Evolutionary conservation across 2,797 vertebrate species (phyloP).

Genomic region (Typhlichthys eigenmanni): DNA sequence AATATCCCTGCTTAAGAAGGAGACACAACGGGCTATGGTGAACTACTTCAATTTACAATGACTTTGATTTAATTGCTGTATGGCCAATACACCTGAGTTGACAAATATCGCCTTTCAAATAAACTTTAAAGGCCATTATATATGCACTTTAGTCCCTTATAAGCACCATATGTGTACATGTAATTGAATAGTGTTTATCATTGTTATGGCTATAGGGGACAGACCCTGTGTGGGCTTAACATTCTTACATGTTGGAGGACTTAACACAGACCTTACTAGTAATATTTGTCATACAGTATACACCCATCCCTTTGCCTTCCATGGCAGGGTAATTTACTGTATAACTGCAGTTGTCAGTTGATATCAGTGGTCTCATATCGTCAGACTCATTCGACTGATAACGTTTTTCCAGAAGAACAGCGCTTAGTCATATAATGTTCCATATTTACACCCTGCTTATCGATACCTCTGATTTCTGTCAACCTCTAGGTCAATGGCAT

Average conservation of each 20-base stretch:
- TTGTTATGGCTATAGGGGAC: no score
- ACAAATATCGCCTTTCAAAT: no score
- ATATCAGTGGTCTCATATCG: slow-evolving; percentile 12
- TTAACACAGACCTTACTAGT: no score
- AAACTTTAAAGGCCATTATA: no score
- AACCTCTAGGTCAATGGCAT: slow-evolving; percentile 78
- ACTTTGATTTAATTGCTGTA: no score
- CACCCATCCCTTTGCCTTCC: neutral
- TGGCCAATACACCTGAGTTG: no score
- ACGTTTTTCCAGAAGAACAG: slow-evolving; percentile 27
- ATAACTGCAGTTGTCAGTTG: slow-evolving; percentile 4
- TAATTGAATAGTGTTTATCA: no score
- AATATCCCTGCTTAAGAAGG: slow-evolving; percentile 69
- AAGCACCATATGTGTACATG: no score
- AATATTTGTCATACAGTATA: no score
- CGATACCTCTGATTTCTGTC: slow-evolving; percentile 16
- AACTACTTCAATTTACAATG: slow-evolving; percentile 32
- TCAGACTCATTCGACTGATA: slow-evolving; percentile 19
- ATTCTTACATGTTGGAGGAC: no score
- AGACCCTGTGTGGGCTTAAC: no score
- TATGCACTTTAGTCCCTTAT: no score
- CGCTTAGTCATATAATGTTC: slow-evolving; percentile 19
- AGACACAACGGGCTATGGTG: slow-evolving; percentile 78
- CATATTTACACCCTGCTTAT: neutral
- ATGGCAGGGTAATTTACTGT: slow-evolving; percentile 1